phyloP scores from a whole-genome alignment of 2,113 vertebrate genomes.

The Procavia capensis region DNA sequence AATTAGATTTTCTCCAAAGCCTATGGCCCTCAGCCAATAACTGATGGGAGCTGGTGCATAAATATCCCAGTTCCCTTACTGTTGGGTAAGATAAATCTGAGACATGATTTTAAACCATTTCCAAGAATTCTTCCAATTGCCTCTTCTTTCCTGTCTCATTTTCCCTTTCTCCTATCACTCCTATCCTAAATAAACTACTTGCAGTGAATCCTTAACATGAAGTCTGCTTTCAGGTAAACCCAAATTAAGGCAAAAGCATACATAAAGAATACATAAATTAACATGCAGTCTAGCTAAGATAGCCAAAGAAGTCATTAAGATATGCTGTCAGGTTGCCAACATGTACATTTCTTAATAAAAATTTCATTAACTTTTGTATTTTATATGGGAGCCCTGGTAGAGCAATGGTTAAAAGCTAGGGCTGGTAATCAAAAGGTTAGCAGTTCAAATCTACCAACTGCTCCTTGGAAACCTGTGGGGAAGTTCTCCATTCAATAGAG shows the following conservation, averaged over 20 bases:
- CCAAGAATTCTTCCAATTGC: background rate
- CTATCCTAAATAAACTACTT: background rate
- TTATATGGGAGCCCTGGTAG: background rate
- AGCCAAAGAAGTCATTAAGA: background rate
- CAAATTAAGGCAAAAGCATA: background rate
- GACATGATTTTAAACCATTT: background rate
- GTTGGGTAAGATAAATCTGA: background rate
- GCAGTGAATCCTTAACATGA: background rate
- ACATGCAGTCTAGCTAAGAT: background rate
- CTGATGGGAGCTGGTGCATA: background rate
- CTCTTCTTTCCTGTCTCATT: background rate
- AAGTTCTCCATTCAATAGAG: too few species aligned
- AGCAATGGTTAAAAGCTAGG: too few species aligned
- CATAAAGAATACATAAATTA: background rate
- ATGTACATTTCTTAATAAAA: constrained; percentile 6
- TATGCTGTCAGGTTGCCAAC: background rate
- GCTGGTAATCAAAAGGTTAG: too few species aligned
- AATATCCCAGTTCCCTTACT: background rate
- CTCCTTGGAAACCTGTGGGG: too few species aligned
- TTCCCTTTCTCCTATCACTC: background rate
- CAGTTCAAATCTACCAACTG: too few species aligned
- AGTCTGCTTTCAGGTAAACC: background rate
- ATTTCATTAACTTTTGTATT: background rate
- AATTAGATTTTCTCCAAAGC: background rate
- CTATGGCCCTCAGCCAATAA: background rate